Evolutionary conservation across 53 echinoderm and acorn worm species (phyloP).

Genomic region (Crossaster papposus): DNA sequence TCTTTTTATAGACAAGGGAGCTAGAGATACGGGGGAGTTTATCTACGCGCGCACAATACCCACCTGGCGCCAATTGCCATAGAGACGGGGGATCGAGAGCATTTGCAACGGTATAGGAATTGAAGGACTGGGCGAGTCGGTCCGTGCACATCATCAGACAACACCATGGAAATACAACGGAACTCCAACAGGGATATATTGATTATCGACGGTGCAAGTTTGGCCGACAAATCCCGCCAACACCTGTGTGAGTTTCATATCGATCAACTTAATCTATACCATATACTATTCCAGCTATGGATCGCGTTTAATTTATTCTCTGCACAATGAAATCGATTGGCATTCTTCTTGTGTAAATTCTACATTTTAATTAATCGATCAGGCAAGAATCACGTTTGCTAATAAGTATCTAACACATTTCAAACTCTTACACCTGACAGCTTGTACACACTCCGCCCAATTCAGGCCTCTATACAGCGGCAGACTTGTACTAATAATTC

Average conservation of each 20-base stretch:
- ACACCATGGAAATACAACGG: conserved; percentile 47
- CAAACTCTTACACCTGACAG: not conserved
- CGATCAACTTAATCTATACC: not conserved
- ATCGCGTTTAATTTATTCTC: not conserved
- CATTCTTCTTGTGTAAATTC: not conserved
- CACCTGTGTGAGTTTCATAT: conserved; percentile 53
- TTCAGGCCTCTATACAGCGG: not conserved
- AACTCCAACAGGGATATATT: conserved; percentile 79
- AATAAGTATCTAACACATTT: not conserved
- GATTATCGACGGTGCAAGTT: conserved; percentile 83
- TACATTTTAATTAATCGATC: not conserved
- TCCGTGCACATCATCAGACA: not conserved
- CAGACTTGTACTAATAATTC: not conserved
- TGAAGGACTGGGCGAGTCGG: not conserved
- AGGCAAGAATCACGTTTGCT: not conserved
- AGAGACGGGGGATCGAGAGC: conserved; percentile 11
- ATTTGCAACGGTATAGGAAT: not conserved
- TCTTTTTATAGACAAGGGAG: conserved; percentile 19
- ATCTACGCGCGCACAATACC: not conserved
- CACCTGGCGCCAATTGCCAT: not conserved
- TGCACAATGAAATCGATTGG: not conserved
- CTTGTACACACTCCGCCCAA: not conserved
- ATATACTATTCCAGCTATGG: not conserved
- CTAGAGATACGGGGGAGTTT: not conserved
- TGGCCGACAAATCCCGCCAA: conserved; percentile 54